phyloP scores from a whole-genome alignment of 53 echinoderm and acorn worm species.

The Zoroaster sp. region DNA sequence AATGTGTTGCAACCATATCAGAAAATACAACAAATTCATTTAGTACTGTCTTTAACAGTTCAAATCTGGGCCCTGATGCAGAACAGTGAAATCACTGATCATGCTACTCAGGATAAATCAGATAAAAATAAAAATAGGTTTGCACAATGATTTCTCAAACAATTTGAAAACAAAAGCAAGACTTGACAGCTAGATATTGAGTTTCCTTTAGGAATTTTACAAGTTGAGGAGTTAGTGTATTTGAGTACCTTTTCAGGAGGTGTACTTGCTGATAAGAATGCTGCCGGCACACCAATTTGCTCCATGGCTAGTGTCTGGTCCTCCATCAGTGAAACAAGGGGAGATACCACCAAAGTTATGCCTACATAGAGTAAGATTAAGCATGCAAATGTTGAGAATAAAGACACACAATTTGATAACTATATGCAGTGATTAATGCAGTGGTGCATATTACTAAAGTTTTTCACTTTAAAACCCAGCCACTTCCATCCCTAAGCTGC shows the following conservation, averaged over 20 bases:
- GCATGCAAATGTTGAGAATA: neutral
- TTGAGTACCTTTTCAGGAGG: slow-evolving; percentile 43
- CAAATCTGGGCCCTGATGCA: no score
- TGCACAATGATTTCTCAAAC: no score
- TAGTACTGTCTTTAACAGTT: no score
- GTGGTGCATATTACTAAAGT: neutral
- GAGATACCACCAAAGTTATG: slow-evolving; percentile 93
- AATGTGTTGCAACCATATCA: no score
- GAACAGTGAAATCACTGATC: no score
- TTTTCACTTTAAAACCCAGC: neutral
- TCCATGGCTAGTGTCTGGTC: slow-evolving; percentile 88
- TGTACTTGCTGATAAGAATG: slow-evolving; percentile 72
- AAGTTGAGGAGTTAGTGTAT: neutral
- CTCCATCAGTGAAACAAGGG: slow-evolving; percentile 91
- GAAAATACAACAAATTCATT: no score
- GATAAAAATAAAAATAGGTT: no score
- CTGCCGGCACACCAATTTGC: slow-evolving; percentile 62
- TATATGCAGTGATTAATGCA: neutral
- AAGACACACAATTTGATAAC: neutral
- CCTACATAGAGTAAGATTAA: slow-evolving; percentile 46
- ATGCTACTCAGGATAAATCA: no score
- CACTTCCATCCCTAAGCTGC: neutral
- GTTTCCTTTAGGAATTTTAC: no score
- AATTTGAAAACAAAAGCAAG: no score
- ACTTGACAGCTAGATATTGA: no score